Evolutionary conservation across 1,140 invertebrate genomes (phyloP), one percentile per base, ranked within the genome.

Genomic region (Drosophila insularis): DNA sequence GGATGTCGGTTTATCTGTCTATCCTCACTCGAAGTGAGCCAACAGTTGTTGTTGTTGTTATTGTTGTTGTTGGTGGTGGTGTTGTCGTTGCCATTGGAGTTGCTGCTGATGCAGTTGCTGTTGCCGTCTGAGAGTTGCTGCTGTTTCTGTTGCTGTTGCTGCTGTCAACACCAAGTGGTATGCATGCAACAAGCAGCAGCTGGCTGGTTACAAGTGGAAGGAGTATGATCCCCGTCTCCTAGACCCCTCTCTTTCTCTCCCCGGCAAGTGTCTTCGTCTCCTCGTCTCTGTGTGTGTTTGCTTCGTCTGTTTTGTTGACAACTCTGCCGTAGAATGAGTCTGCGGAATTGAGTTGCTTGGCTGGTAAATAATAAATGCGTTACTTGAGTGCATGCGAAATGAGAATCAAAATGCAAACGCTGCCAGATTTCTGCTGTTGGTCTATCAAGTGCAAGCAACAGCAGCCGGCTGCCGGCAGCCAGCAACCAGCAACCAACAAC

Each of bases 281-380:
- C 11, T 2, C 2, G 3, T 37, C 35, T 2, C 32, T 11, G 2
- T 2, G 8, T 37, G 10, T 37, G 74, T 68, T 64, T 60, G 32
- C 32, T 35, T 35, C 32, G 63, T 59, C 67, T 85, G 69, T 39
- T 21, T 19, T 65, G 76, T 79, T 87, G 84, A 87, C 82, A 87
- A 87, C 82, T 89, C 43, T 21, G 43, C 43, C 43, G 76, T 84
- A 63, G 69, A 80, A 79, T 87, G 82, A 87, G 80, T 89, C 64
- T 80, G 82, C 84, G 74, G 65, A 74, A 77, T 89, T 71, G 80
- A 87, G 74, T 77, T 63, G 72, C 65, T 61, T 58, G 78, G 58
- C 74, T 80, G 76, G 75, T 80, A 89, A 89, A 89, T 89, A 87
- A 89, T 89, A 84, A 89, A 89, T 89, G 85, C 80, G 78, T 89